phyloP scores from a whole-genome alignment of 2,113 vertebrate species.

The Mobula hypostoma region DNA sequence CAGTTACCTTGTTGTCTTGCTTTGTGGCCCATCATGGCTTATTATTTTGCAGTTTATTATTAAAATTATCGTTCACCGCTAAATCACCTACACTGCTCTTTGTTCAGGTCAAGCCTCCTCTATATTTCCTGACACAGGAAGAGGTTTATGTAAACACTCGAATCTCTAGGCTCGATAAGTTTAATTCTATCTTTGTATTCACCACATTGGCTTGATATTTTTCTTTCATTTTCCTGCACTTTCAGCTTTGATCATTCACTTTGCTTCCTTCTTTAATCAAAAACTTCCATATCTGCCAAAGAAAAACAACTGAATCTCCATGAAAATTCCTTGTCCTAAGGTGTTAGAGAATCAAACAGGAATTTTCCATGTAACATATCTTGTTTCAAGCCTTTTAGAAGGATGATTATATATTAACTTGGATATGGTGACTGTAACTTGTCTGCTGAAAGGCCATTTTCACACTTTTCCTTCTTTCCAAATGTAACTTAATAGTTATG shows the following conservation, averaged over 20 bases:
- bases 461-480: not conserved
- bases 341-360: not conserved
- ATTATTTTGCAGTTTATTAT: too few species aligned
- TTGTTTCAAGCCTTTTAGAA: constrained; percentile 28
- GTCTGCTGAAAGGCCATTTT: constrained; percentile 31
- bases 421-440: constrained; percentile 28
- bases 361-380: constrained; percentile 30
- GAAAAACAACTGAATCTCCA: not conserved
- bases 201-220: not conserved
- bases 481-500: not conserved
- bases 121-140: not conserved
- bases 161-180: not conserved
- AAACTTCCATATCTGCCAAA: not conserved
- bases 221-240: not conserved
- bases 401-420: constrained; percentile 19
- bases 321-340: not conserved
- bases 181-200: not conserved
- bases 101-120: too few species aligned
- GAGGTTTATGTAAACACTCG: not conserved
- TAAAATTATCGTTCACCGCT: too few species aligned
- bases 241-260: not conserved
- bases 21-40: too few species aligned
- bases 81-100: too few species aligned
- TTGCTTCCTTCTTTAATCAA: not conserved
- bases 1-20: too few species aligned